Evolutionary conservation across 2,113 vertebrate species (phyloP).

Genomic region (Prolemur simus): DNA sequence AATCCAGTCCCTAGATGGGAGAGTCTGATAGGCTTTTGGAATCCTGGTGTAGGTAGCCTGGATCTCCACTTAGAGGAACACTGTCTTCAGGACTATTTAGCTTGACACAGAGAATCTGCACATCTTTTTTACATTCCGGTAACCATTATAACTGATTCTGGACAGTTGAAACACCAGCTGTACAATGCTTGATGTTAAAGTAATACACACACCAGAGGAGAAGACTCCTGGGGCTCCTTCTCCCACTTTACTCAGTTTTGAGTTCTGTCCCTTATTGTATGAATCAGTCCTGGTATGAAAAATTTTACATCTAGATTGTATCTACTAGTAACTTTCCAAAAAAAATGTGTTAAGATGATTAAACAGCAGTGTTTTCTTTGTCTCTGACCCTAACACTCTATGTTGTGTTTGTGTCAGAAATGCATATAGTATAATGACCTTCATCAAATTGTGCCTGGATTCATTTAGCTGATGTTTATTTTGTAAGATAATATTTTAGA

Average conservation of each 20-base stretch:
- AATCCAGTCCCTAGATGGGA: not conserved
- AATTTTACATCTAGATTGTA: not conserved
- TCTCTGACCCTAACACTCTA: not conserved
- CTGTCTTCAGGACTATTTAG: not conserved
- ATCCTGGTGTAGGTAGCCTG: not conserved
- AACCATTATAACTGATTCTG: not conserved
- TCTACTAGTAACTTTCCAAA: conserved; percentile 48
- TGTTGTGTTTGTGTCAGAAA: conserved; percentile 47
- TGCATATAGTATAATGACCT: not conserved
- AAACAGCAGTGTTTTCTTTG: conserved; percentile 29
- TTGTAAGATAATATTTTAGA: not conserved
- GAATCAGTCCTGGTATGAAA: not conserved
- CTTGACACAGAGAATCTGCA: not conserved
- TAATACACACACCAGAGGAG: not conserved
- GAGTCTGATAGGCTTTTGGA: not conserved
- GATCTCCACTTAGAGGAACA: not conserved
- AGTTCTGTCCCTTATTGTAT: not conserved
- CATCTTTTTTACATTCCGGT: not conserved
- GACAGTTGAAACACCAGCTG: not conserved
- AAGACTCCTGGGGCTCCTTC: not conserved
- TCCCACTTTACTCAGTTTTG: not conserved
- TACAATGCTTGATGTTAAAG: too few species aligned
- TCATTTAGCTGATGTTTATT: conserved; percentile 55
- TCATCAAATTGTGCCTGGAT: conserved; percentile 51
- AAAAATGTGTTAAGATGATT: not conserved